These are phyloP conservation scores for Nettapus auritus DNA, from an alignment of 2,113 vertebrate genomes.

Conservation along the genomic window DNA sequence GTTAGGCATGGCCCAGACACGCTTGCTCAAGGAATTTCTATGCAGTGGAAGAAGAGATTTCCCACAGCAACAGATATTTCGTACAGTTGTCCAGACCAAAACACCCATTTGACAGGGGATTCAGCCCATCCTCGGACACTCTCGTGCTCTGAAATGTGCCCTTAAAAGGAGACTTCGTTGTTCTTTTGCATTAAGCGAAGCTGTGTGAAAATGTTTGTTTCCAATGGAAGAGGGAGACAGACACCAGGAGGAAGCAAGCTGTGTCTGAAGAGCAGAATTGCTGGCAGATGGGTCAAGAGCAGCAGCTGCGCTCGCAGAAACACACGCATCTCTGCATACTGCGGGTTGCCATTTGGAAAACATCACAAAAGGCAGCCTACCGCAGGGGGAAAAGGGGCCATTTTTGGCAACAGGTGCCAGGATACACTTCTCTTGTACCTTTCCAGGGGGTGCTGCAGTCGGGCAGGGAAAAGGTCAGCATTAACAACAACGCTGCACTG, in stretches of 20 bases:
- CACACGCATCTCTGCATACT: slow-evolving; percentile 36
- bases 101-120: neutral
- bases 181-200: slow-evolving; percentile 45
- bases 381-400: neutral
- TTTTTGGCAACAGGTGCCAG: neutral
- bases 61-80: neutral
- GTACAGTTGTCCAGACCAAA: neutral
- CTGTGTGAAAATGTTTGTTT: slow-evolving; percentile 59
- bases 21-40: neutral
- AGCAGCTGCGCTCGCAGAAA: slow-evolving; percentile 62
- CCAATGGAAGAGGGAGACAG: slow-evolving; percentile 40
- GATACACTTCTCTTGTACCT: neutral
- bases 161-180: slow-evolving; percentile 13
- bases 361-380: neutral
- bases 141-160: neutral
- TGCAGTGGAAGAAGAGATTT: slow-evolving; percentile 4
- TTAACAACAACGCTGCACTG: neutral
- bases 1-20: neutral
- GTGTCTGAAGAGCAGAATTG: slow-evolving; percentile 66
- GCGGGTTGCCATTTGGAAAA: slow-evolving; percentile 35
- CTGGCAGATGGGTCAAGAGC: slow-evolving; percentile 71
- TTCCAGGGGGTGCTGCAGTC: neutral
- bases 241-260: slow-evolving; percentile 51
- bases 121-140: neutral
- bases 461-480: neutral